A percentile compares a stretch with the other conserved stretches of the same genome.
phyloP scores from a whole-genome alignment of 2,797 vertebrate genomes.

The Manis crassicaudata region DNA sequence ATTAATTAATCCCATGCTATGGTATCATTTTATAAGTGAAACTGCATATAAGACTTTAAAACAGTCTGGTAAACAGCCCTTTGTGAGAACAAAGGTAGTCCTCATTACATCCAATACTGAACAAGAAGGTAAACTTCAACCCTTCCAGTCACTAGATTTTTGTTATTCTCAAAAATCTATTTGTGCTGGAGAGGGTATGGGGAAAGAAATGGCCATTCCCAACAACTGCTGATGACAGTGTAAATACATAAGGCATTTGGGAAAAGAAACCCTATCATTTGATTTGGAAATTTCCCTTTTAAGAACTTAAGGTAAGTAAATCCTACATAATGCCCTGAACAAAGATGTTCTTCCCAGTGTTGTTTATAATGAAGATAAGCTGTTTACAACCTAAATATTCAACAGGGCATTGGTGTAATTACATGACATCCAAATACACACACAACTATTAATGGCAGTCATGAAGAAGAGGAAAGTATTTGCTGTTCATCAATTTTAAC shows the following conservation, averaged over 20 bases:
- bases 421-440: neutral
- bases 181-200: neutral
- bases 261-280: neutral
- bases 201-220: constrained; percentile 9
- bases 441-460: neutral
- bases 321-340: neutral
- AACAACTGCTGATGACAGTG: neutral
- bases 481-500: neutral
- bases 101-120: neutral
- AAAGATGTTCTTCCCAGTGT: neutral
- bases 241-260: neutral
- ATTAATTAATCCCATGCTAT: neutral
- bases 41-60: neutral
- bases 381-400: neutral
- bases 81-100: neutral
- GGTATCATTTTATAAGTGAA: neutral
- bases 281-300: neutral
- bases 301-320: constrained; percentile 1
- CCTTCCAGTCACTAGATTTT: neutral
- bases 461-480: neutral
- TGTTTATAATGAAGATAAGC: neutral
- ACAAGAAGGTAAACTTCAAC: neutral
- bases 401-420: neutral
- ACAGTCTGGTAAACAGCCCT: neutral
- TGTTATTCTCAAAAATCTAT: neutral